Evolutionary conservation across 2,797 vertebrate genomes (phyloP).

Genomic region (Rhyacichthys aspro): DNA sequence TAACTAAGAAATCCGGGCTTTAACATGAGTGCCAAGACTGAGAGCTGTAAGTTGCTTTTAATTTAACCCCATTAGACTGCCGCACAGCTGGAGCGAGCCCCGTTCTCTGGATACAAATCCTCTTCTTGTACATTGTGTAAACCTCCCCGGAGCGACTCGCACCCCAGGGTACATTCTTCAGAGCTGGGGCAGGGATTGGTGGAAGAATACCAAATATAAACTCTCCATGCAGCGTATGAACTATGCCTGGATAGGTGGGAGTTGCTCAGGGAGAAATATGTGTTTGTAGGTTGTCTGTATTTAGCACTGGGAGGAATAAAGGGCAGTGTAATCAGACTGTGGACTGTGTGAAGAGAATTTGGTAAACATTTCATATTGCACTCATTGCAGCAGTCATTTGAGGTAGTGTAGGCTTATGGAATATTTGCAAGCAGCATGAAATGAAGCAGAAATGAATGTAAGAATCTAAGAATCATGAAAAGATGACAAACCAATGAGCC

Average conservation of each 20-base stretch:
- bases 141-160: slow-evolving; percentile 35
- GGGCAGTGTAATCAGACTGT: neutral
- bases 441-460: neutral
- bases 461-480: neutral
- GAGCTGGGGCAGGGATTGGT: slow-evolving; percentile 31
- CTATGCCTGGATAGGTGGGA: slow-evolving; percentile 28
- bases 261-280: slow-evolving; percentile 29
- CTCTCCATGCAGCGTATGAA: slow-evolving; percentile 24
- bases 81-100: slow-evolving; percentile 62
- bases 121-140: slow-evolving; percentile 50
- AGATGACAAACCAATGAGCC: no score
- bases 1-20: slow-evolving; percentile 34
- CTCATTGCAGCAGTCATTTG: slow-evolving; percentile 6
- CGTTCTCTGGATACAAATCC: slow-evolving; percentile 59
- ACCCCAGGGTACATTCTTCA: slow-evolving; percentile 45
- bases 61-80: slow-evolving; percentile 54
- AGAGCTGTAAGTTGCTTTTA: slow-evolving; percentile 51
- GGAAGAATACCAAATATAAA: slow-evolving; percentile 37
- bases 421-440: neutral
- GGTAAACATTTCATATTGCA: slow-evolving; percentile 9
- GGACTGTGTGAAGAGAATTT: slow-evolving; percentile 4
- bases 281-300: slow-evolving; percentile 15
- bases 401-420: neutral
- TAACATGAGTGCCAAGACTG: slow-evolving; percentile 38
- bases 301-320: slow-evolving; percentile 14